Base-by-base conservation (phyloP, 2,113 vertebrate genomes). In the Crotalus horridus region DNA sequence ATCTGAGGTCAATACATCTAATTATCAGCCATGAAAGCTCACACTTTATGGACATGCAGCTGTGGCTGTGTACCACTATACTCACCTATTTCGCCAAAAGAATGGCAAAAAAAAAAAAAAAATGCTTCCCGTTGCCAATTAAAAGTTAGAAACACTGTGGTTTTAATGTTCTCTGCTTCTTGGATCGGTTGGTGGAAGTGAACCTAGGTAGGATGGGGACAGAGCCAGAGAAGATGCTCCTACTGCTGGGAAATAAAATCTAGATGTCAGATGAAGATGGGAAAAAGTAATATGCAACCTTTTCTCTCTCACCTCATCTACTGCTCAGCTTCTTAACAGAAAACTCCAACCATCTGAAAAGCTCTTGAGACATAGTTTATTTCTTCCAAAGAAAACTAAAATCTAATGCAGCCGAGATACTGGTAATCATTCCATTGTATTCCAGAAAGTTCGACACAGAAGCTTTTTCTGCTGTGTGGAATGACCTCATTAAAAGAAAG, bases 401-500 rank as follows among this genome's bases (percentile, higher is more conserved):
- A 58, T 20, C 88, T 61, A 90, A 90, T n/a, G 39, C 88, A 85
- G 74, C 54, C 39, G 39, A 93, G 69, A 74, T 51, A 59, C 26
- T 48, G 10, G 20, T 53, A 93, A 90, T 93, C 55, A 86, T 46
- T 90, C 74, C 26, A 64, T 43, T 90, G 74, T 86, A 90, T 93
- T 93, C 89, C 74, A 86, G 46, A 90, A 89, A 24, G 4, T 86
- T 93, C 46, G 6, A 7, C 33, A 61, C 43, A 17, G 69, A 61
- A 58, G 59, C 56, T 13, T 64, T 86, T 59, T 93, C 69, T 85
- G 64, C 88, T 48, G 8, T 90, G 88, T 90, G 74, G 88, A 61
- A 93, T 86, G 92, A 93, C 92, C 92, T 93, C 88, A 93, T 93
- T 93, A 93, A 93, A n/a, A n/a, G n/a, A n/a, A n/a, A 93, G 46